Percentiles rank a stretch among this genome's conserved stretches.
phyloP scores from a whole-genome alignment of 2,797 vertebrate species.

The Holocentrus rufus region DNA sequence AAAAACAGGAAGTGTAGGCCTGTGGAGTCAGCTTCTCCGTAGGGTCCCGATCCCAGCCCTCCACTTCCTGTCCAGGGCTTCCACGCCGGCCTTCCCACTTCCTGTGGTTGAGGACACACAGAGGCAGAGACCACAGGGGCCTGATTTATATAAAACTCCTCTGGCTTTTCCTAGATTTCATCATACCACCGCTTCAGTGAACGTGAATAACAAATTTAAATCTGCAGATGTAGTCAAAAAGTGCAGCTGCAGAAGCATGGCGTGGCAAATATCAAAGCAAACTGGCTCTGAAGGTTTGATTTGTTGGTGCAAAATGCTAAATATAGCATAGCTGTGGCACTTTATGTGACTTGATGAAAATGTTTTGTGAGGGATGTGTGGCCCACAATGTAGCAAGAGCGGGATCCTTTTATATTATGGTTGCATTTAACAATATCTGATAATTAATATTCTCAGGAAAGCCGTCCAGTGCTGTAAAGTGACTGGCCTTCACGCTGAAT shows the following conservation, averaged over 20 bases:
- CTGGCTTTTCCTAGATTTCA: slow-evolving; percentile 32
- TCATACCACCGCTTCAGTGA: not conserved
- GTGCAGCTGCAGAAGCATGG: no score
- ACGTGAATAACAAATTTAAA: not conserved
- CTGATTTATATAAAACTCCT: slow-evolving; percentile 16
- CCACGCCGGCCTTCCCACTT: slow-evolving; percentile 68
- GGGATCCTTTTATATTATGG: not conserved
- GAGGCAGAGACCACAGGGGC: slow-evolving; percentile 46
- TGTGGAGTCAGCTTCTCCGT: slow-evolving; percentile 77
- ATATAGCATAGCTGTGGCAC: not conserved
- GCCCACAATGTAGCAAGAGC: not conserved
- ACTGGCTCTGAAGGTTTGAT: not conserved
- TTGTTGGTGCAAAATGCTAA: not conserved
- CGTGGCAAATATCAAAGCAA: not conserved
- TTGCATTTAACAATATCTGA: not conserved
- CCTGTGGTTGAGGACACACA: slow-evolving; percentile 64
- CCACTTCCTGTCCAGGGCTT: slow-evolving; percentile 75
- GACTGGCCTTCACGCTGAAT: not conserved
- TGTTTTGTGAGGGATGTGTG: not conserved
- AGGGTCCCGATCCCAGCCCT: slow-evolving; percentile 73
- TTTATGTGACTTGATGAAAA: not conserved
- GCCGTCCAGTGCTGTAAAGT: not conserved
- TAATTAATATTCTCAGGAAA: not conserved
- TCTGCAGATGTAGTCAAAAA: not conserved
- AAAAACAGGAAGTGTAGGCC: slow-evolving; percentile 81